These are phyloP conservation scores for Cheirogaleus medius DNA, from an alignment of 2,113 vertebrate genomes.

Conservation along the genomic window DNA sequence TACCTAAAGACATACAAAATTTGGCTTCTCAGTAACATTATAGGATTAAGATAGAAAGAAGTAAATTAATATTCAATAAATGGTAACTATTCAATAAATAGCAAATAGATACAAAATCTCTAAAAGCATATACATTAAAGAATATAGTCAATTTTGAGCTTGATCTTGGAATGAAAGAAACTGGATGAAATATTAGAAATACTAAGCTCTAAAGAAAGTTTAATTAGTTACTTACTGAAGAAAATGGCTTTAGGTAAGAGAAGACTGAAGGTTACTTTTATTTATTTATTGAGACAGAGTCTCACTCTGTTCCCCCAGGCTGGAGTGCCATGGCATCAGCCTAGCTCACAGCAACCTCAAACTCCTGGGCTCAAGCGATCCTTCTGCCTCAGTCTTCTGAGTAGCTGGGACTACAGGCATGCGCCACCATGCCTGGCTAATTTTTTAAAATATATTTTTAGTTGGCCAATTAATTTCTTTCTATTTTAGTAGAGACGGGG, in stretches of 20 bases:
- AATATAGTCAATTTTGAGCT: background rate
- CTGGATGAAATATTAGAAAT: background rate
- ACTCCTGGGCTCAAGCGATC: too few relatives aligned
- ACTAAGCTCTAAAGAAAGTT: background rate
- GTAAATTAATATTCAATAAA: background rate
- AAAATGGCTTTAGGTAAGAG: background rate
- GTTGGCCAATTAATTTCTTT: too few relatives aligned
- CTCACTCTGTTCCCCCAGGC: too few relatives aligned
- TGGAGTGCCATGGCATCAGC: too few relatives aligned
- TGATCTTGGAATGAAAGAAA: background rate
- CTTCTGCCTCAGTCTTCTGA: too few relatives aligned
- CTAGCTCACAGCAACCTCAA: too few relatives aligned
- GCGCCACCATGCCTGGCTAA: too few relatives aligned
- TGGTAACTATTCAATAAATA: background rate
- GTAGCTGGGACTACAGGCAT: too few relatives aligned
- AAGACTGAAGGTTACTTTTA: background rate
- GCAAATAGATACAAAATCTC: background rate
- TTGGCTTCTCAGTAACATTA: background rate
- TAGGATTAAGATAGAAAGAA: background rate
- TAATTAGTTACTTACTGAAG: background rate
- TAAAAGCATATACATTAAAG: background rate
- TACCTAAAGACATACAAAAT: background rate
- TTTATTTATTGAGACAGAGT: too few relatives aligned
- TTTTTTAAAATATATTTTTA: too few relatives aligned
- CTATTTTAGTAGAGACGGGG: too few relatives aligned